Evolutionary conservation across 2,113 vertebrate species (phyloP).

Genomic region (Gobiocypris rarus): DNA sequence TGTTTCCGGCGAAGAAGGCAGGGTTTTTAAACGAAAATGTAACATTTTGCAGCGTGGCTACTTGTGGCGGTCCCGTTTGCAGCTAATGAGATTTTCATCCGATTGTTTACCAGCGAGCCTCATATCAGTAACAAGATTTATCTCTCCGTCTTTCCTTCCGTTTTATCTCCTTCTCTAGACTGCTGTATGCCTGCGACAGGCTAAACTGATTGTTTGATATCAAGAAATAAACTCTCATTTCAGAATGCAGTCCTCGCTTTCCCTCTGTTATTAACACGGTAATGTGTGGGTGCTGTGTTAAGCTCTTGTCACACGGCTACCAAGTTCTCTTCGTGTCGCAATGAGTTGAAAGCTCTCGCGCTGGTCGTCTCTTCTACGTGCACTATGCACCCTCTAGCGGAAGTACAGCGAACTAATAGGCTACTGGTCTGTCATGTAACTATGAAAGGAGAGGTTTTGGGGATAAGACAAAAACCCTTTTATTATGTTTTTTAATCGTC

Average conservation of each 20-base stretch:
- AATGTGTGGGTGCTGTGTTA: constrained; percentile 6
- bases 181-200: not conserved
- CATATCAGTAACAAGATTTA: constrained; percentile 1
- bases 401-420: not conserved
- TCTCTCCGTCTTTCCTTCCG: constrained; percentile 41
- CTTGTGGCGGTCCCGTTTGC: not conserved
- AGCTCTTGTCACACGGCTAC: constrained; percentile 9
- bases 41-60: not conserved
- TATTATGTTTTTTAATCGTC: not conserved
- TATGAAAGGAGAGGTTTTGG: not conserved
- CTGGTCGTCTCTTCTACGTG: not conserved
- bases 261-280: not conserved
- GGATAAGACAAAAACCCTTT: not conserved
- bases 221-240: constrained; percentile 23
- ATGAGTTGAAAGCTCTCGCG: constrained; percentile 1
- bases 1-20: not conserved
- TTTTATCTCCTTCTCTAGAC: not conserved
- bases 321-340: constrained; percentile 36
- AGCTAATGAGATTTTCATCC: constrained; percentile 17
- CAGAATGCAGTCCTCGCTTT: not conserved
- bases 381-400: constrained; percentile 49
- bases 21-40: not conserved
- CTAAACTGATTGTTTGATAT: constrained; percentile 7
- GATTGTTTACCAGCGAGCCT: constrained; percentile 25
- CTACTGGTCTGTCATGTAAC: not conserved